Evolutionary conservation across 1,140 invertebrate genomes (phyloP).

Genomic region (Chymomyza costata): DNA sequence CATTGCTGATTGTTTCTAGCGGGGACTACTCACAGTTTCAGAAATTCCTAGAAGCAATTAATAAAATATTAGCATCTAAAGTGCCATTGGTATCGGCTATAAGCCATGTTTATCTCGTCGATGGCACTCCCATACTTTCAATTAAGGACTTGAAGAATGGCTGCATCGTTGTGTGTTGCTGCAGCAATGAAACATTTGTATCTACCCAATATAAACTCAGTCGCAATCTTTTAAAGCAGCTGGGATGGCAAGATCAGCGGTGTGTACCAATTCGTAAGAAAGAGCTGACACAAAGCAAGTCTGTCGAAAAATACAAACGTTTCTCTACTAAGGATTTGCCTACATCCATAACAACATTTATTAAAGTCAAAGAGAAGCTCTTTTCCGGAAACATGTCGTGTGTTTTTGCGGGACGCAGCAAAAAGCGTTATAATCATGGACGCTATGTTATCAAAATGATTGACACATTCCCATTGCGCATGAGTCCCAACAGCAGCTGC

Average conservation of each 20-base stretch:
- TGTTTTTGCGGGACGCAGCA: too few species aligned
- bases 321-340: too few species aligned
- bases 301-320: too few species aligned
- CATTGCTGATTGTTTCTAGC: constrained; percentile 8
- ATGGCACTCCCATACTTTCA: constrained; percentile 4
- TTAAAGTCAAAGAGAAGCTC: too few species aligned
- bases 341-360: too few species aligned
- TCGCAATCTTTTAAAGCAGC: neutral
- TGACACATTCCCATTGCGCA: constrained; percentile 1
- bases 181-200: constrained; percentile 16
- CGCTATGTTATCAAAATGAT: constrained; percentile 20
- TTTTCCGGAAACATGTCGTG: too few species aligned
- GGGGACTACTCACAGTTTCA: constrained; percentile 8
- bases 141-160: constrained; percentile 11
- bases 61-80: neutral
- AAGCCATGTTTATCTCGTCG: constrained; percentile 9
- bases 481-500: neutral
- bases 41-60: constrained; percentile 6
- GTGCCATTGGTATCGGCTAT: constrained; percentile 19
- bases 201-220: constrained; percentile 13
- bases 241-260: neutral
- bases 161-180: constrained; percentile 27
- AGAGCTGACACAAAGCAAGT: too few species aligned
- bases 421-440: too few species aligned
- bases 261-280: too few species aligned